Percentiles rank a stretch among this genome's conserved stretches.
Conservation (phyloP, 2,113 vertebrate species). For the Vulpes ferrilata region DNA sequence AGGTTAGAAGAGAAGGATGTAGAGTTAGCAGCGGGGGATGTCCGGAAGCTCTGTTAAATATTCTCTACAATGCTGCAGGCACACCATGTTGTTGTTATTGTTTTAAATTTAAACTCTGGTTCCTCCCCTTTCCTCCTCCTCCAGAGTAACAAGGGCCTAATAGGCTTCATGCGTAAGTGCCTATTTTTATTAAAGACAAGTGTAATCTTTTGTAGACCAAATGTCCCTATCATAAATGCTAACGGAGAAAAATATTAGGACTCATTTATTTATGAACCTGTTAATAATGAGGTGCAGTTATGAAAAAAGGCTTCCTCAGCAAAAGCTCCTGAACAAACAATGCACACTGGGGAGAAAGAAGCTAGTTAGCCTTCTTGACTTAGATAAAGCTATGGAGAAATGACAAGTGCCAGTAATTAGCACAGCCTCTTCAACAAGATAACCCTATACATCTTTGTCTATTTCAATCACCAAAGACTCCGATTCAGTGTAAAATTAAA, state of each 20-base stretch:
- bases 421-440: constrained; percentile 92
- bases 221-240: constrained; percentile 94
- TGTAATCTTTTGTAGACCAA: constrained; percentile 92
- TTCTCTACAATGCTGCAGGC: constrained; percentile 33
- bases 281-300: constrained; percentile 95
- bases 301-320: constrained; percentile 93
- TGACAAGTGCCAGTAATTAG: constrained; percentile 97
- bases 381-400: constrained; percentile 94
- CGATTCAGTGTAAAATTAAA: constrained; percentile 94
- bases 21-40: not conserved
- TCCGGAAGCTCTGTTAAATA: not conserved
- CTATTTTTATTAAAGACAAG: constrained; percentile 96
- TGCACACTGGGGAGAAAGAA: constrained; percentile 90
- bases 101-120: constrained; percentile 79
- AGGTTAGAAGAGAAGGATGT: constrained; percentile 39
- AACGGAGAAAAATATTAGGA: constrained; percentile 94
- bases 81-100: constrained; percentile 72
- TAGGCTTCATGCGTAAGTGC: constrained; percentile 93
- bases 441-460: constrained; percentile 98
- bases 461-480: constrained; percentile 95
- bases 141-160: constrained; percentile 89
- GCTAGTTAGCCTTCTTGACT: constrained; percentile 96
- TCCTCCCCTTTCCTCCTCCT: constrained; percentile 85
- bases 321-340: constrained; percentile 93
- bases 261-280: constrained; percentile 96